Evolutionary conservation across 2,113 vertebrate species (phyloP), one percentile per base, ranked within the genome.

Genomic region (Hyaena hyaena): DNA sequence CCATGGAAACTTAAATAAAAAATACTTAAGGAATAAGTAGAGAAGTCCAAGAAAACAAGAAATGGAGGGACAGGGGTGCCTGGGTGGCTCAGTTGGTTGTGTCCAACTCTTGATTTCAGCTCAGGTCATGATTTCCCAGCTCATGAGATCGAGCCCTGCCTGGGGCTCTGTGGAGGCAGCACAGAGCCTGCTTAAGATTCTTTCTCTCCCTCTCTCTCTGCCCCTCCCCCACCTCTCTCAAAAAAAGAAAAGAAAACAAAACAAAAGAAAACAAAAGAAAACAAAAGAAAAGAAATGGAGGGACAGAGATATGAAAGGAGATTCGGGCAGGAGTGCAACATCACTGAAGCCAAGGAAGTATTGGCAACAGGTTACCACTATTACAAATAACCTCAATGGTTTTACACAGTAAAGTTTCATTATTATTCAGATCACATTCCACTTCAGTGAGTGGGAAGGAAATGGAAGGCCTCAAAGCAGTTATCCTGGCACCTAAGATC

Each of bases 11-110:
- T 74, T 87, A 76, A 23, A 83, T 79, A 17, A 88, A 89, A 89
- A 80, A 69, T 53, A 61, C 53, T 84, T 86, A 92, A 97, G 63
- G 26, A 97, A 43, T 66, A 15, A 31, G 24, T 71, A 95, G 10
- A 93, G 55, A 82, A 74, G 10, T 61, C 39, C 63, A 92, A 80
- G 68, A 94, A 97, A 95, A 95, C 69, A 81, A 87, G 53, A 39
- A 92, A 65, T 71, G 10, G 69, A 94, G n/a, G 14, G 15, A 86
- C 4, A 82, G 43, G 85, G 15, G 16, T 2, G 43, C 19, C 58
- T 23, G 58, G 58, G 58, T 61, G 58, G 58, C 58, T 61, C 21
- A 61, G 58, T 21, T 15, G 5, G 55, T 61, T 61, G 58, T 61
- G 58, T 61, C 58, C 58, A 24, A 61, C 58, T 61, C 58, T 61